Conservation (phyloP, 2,888 invertebrate genomes). For the Linyphia triangularis region DNA sequence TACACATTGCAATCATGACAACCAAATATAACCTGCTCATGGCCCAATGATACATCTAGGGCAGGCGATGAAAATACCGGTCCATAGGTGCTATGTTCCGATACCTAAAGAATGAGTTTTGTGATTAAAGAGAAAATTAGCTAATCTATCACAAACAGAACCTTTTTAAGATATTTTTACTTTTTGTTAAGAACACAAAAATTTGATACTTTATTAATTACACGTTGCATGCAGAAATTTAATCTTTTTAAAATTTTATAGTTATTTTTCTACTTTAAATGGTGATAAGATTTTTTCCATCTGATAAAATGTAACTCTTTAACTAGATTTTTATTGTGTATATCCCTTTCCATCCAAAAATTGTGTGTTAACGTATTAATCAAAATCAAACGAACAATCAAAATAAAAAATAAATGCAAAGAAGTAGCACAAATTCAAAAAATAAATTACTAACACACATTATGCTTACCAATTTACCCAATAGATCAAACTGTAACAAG, state of each 20-base stretch:
- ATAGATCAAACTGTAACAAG: conserved; percentile 77
- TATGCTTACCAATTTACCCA: conserved; percentile 78
- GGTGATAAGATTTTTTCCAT: too few species aligned
- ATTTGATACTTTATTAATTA: too few species aligned
- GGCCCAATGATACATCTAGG: conserved; percentile 49
- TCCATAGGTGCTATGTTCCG: conserved; percentile 42
- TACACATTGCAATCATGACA: conserved; percentile 79
- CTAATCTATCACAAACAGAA: neutral
- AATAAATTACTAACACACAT: neutral
- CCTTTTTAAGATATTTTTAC: neutral
- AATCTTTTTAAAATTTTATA: too few species aligned
- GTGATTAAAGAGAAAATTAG: neutral
- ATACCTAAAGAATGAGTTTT: conserved; percentile 20
- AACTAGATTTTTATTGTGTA: too few species aligned
- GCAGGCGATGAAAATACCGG: conserved; percentile 66
- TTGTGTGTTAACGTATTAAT: neutral
- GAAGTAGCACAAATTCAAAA: neutral
- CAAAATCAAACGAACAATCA: neutral
- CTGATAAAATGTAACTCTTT: too few species aligned
- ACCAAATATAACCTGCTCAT: conserved; percentile 78
- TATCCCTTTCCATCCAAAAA: too few species aligned
- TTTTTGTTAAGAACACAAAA: too few species aligned
- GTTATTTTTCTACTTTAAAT: neutral
- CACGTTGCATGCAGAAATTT: too few species aligned
- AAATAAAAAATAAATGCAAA: neutral